Evolutionary conservation across 92 coral and sea anemone species (phyloP).

Genomic region (Epizoanthus ramosus): DNA sequence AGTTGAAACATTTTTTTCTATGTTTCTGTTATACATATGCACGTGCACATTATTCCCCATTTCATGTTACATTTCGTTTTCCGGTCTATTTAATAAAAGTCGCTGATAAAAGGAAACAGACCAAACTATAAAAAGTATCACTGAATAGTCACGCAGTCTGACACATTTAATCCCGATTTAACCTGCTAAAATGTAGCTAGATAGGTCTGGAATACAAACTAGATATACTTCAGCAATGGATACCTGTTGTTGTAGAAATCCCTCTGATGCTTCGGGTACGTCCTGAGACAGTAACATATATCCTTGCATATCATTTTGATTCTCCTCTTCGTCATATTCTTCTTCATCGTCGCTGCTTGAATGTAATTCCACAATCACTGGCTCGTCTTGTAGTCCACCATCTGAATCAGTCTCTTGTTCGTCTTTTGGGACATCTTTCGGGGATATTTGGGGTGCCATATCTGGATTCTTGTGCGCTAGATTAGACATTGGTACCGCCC

Average conservation of each 20-base stretch:
- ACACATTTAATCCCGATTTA: too few species aligned
- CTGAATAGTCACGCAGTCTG: too few species aligned
- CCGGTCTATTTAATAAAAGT: too few species aligned
- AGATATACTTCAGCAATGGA: not conserved
- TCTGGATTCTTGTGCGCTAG: not conserved
- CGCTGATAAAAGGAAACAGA: too few species aligned
- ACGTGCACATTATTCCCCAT: too few species aligned
- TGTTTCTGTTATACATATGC: too few species aligned
- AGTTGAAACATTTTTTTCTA: too few species aligned
- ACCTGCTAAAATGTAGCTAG: too few species aligned
- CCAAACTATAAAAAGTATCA: too few species aligned
- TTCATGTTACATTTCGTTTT: too few species aligned
- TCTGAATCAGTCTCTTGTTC: constrained; percentile 9
- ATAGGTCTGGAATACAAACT: too few species aligned
- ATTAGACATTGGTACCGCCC: constrained; percentile 19
- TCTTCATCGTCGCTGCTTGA: constrained; percentile 44
- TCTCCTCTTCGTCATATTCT: constrained; percentile 20
- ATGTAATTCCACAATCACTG: constrained; percentile 17
- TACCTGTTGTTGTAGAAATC: constrained; percentile 27
- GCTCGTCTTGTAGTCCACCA: constrained; percentile 25
- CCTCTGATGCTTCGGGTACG: constrained; percentile 28
- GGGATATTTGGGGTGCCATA: constrained; percentile 42
- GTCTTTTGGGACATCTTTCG: constrained; percentile 29
- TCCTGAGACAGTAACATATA: constrained; percentile 40
- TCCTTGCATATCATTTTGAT: constrained; percentile 2